Base-by-base conservation (phyloP, 2,888 invertebrate genomes). In the Euclidia mi region DNA sequence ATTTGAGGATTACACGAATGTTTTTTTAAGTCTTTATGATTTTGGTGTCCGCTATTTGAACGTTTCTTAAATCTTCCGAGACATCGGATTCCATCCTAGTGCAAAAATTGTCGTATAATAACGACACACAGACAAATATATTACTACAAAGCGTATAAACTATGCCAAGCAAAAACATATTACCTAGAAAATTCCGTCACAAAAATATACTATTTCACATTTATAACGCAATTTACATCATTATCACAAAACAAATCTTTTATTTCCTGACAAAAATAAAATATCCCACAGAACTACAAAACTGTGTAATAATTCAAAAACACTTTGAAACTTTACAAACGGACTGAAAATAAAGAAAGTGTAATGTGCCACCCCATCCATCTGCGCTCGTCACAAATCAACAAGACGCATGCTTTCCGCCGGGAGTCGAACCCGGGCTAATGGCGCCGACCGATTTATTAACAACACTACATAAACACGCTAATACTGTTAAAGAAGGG, bases 321-420 rank as follows among this genome's bases (percentile, higher is more conserved):
- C 45, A 34, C 45, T 56, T 55, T 43, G 29, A 46, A 41, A 46
- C 42, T n/a, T 11, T 47, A 25, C 18, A 29, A 25, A 25, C 6
- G 7, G 7, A 25, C 20, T 25, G 20, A 25, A 25, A 25, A 56
- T 37, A 48, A 56, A 49, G 56, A 45, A 48, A 49, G 31, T 44
- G 45, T 37, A 46, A 53, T 37, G 37, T 17, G 59, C 75, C 73
- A 62, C 79, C 80, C 84, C 79, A 87, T 87, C 89, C 87, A 87
- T 90, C 91, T 84, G 85, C 77, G 77, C 83, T 85, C 87, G 84
- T 90, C 92, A 90, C 93, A 92, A 92, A 93, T 92, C 92, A 92
- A 79, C 85, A 87, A 91, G 92, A 92, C 89, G 82, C 88, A 93
- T 90, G 91, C 79, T 85, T 92, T 92, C 93, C 92, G 90, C 83